Conservation (phyloP, 1,140 invertebrate genomes). For the Drosophila sp. region DNA sequence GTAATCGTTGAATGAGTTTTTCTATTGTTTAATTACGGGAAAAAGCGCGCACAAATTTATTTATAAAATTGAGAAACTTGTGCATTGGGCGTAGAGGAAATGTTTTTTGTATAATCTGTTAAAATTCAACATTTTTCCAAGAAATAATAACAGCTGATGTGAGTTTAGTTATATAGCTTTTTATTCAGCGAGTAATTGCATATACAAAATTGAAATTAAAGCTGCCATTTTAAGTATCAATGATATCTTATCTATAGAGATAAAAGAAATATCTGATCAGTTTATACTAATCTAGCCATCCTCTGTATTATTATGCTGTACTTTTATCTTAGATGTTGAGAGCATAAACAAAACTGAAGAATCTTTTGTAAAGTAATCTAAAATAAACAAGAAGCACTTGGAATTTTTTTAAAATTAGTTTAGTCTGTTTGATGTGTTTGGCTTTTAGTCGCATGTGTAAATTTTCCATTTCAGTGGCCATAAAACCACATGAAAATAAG, state of each 20-base stretch:
- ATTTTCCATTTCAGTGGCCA: constrained; percentile 58
- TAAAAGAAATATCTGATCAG: too few species aligned
- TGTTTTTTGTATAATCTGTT: constrained; percentile 31
- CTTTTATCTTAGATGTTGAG: not conserved
- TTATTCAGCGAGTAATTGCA: too few species aligned
- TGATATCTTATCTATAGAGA: too few species aligned
- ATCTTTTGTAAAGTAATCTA: constrained; percentile 1
- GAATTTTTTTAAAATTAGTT: constrained; percentile 27
- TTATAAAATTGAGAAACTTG: constrained; percentile 38
- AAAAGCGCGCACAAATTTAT: constrained; percentile 44
- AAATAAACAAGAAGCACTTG: constrained; percentile 8
- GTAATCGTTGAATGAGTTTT: constrained; percentile 63
- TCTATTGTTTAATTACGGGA: constrained; percentile 64
- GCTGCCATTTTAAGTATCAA: too few species aligned
- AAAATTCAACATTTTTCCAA: not conserved
- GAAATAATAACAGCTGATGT: too few species aligned
- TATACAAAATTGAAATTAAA: too few species aligned
- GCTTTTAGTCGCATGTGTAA: constrained; percentile 20
- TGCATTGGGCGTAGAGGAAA: constrained; percentile 49
- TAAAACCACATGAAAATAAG: constrained; percentile 69
- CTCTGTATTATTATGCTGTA: not conserved
- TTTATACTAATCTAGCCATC: too few species aligned
- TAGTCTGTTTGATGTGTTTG: constrained; percentile 18
- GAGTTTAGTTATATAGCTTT: too few species aligned
- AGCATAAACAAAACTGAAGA: constrained; percentile 22